phyloP scores from a whole-genome alignment of 64 coral and sea anemone species.

The Porites lutea region DNA sequence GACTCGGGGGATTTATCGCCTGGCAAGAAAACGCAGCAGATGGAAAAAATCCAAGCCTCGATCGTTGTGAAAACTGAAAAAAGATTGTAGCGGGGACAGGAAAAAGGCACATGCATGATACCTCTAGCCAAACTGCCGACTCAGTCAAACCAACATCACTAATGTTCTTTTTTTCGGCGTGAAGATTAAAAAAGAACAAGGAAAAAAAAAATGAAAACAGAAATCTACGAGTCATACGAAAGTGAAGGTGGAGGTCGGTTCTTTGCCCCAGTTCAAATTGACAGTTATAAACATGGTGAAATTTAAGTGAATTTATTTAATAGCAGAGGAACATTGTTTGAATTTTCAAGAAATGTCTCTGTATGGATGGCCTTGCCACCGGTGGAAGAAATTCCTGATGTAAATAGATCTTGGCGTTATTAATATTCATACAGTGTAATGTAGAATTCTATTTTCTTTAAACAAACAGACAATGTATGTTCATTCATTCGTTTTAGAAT shows the following conservation, averaged over 20 bases:
- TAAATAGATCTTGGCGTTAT: constrained; percentile 30
- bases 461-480: constrained; percentile 35
- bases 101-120: background rate
- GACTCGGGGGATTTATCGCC: background rate
- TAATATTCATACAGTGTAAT: constrained; percentile 49
- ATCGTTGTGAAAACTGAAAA: background rate
- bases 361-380: background rate
- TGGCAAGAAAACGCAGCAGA: background rate
- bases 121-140: background rate
- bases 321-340: background rate
- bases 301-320: background rate
- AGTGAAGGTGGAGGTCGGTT: background rate
- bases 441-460: constrained; percentile 57
- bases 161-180: background rate
- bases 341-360: constrained; percentile 22
- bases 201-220: background rate
- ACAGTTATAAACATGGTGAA: background rate
- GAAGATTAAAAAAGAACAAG: background rate
- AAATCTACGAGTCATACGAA: background rate
- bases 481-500: constrained; percentile 42
- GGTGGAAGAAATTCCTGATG: background rate
- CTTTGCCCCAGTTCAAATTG: background rate
- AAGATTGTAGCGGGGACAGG: background rate
- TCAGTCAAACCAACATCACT: background rate
- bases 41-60: background rate